Evolutionary conservation across 1,140 invertebrate genomes (phyloP), one percentile per base, ranked within the genome.

Genomic region (Heliconius himera): DNA sequence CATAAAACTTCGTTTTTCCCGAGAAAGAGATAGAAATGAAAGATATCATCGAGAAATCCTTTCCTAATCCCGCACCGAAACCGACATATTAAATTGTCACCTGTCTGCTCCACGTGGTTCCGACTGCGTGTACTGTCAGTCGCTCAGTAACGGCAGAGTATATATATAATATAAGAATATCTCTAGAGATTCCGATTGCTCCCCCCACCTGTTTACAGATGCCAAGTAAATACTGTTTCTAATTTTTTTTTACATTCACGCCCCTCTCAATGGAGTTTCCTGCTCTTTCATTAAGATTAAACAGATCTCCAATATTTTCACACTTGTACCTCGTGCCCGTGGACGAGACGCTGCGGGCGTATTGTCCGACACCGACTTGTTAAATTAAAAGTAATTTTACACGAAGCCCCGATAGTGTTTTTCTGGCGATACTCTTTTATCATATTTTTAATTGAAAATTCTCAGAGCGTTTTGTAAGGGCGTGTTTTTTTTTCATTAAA

Each of bases 221-320:
- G 70, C 8, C 8, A 38, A 46, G 70, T 74, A 79, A 79, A 79
- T 79, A 71, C 78, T 41, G 71, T 75, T 79, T 75, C 78, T 71
- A 79, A 79, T 79, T 79, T 79, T 73, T 74, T 74, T 75, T 70
- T 38, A 60, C 60, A 11, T 38, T 46, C 26, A 41, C 56, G 29
- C 78, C 73, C 73, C 56, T n/a, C 56, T 16, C 29, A 49, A 75
- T 79, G 73, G 72, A 71, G 73, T 75, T 70, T 73, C 73, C 60
- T 60, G 51, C 36, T 60, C 38, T 74, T 74, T 79, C 41, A 75
- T 79, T 79, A 79, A 74, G 78, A 75, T 74, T 79, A 79, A 79
- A 79, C 4, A 41, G 78, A 75, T 74, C 78, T 51, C 11, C 22
- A 33, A 77, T 72, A 70, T 70, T 38, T 70, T 77, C 56, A 51